Percentiles rank a stretch among this genome's conserved stretches.
These are phyloP conservation scores for Pelusios castaneus DNA, from an alignment of 2,113 vertebrate genomes.

Conservation along the genomic window DNA sequence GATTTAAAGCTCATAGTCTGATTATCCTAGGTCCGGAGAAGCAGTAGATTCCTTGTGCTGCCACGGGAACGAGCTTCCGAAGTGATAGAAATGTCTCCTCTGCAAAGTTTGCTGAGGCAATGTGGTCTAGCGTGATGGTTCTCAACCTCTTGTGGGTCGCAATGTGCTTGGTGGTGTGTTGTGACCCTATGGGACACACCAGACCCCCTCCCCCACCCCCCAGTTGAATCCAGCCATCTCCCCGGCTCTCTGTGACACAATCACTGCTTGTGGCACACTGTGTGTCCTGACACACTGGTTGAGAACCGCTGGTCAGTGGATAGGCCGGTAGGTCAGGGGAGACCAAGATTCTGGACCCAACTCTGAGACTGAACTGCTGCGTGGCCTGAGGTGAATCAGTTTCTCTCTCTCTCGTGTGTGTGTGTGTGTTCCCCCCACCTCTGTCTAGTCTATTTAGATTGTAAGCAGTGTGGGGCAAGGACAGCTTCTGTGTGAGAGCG, in stretches of 20 bases:
- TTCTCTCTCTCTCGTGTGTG: too few species aligned
- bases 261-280: too few species aligned
- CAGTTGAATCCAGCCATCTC: too few species aligned
- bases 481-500: neutral
- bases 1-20: neutral
- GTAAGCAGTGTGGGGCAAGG: neutral
- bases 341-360: neutral
- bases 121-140: neutral
- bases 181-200: too few species aligned
- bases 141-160: too few species aligned
- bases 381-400: too few species aligned
- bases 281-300: too few species aligned
- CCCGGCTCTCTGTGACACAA: too few species aligned
- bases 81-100: too few species aligned
- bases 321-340: neutral
- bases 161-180: too few species aligned
- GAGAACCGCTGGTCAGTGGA: neutral
- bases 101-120: neutral
- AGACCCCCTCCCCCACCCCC: too few species aligned
- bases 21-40: neutral
- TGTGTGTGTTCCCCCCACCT: neutral
- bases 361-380: neutral
- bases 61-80: neutral
- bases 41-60: neutral
- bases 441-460: neutral